These are phyloP conservation scores for Cinara cedri DNA, from an alignment of 2,888 invertebrate genomes.

Conservation along the genomic window DNA sequence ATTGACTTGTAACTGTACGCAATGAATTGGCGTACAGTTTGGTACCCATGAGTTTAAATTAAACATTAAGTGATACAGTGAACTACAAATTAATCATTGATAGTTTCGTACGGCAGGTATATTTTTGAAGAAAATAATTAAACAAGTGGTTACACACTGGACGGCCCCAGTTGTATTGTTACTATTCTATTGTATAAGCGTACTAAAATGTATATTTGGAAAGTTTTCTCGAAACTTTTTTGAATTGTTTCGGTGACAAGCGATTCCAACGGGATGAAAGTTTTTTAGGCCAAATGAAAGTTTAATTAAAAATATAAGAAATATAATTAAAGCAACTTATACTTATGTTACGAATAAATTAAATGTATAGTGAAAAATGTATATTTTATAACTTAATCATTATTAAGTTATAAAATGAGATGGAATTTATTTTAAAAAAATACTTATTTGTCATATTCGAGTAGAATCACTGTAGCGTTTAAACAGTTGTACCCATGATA, in stretches of 20 bases:
- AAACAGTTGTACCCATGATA: too few relatives aligned
- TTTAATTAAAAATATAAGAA: constrained; percentile 46
- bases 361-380: constrained; percentile 18
- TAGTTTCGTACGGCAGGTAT: not conserved
- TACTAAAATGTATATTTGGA: constrained; percentile 31
- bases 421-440: too few relatives aligned
- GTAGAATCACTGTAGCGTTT: too few relatives aligned
- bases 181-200: constrained; percentile 14
- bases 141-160: not conserved
- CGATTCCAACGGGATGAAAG: constrained; percentile 7
- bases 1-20: too few relatives aligned
- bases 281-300: constrained; percentile 26
- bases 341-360: constrained; percentile 20
- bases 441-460: too few relatives aligned
- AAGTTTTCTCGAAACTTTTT: constrained; percentile 30
- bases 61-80: not conserved
- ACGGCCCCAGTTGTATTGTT: not conserved
- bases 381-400: too few relatives aligned
- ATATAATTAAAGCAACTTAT: constrained; percentile 17
- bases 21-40: too few relatives aligned
- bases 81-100: not conserved
- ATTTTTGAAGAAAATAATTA: not conserved
- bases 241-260: not conserved
- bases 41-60: too few relatives aligned
- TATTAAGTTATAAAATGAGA: too few relatives aligned